These are phyloP conservation scores for Micrastur ruficollis DNA, from an alignment of 2,797 vertebrate species.

Conservation along the genomic window DNA sequence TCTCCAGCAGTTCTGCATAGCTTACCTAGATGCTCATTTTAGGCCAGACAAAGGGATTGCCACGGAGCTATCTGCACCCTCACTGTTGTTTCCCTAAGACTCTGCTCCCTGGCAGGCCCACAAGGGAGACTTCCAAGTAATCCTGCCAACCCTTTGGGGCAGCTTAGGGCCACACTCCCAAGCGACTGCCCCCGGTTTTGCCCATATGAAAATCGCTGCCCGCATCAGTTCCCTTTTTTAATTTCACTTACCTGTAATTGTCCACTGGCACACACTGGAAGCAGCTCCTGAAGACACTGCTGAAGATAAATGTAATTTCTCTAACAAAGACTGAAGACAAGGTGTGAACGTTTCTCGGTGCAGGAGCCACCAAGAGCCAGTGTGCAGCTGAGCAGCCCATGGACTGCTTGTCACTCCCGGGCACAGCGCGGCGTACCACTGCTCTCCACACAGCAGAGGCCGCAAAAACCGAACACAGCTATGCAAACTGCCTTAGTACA, in stretches of 20 bases:
- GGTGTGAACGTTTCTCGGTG: neutral
- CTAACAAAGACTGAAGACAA: neutral
- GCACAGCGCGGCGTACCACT: rapidly evolving
- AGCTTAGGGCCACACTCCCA: rapidly evolving
- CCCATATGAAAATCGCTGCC: neutral
- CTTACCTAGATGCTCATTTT: rapidly evolving
- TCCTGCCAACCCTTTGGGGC: neutral
- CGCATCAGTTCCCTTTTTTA: neutral
- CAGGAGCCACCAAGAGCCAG: neutral
- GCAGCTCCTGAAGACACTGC: rapidly evolving
- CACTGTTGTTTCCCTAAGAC: rapidly evolving
- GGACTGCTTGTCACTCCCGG: rapidly evolving
- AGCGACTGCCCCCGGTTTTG: neutral
- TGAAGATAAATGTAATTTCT: neutral
- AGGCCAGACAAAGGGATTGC: neutral
- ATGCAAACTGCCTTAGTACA: rapidly evolving
- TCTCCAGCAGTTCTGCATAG: neutral
- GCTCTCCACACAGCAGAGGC: neutral
- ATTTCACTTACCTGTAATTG: neutral
- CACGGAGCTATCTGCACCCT: neutral
- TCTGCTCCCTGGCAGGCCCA: neutral
- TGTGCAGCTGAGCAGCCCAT: rapidly evolving
- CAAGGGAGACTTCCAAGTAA: neutral
- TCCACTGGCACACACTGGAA: rapidly evolving
- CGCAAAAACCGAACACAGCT: rapidly evolving